Evolutionary conservation across 2,888 invertebrate genomes (phyloP).

Genomic region (Gryllus longicercus): DNA sequence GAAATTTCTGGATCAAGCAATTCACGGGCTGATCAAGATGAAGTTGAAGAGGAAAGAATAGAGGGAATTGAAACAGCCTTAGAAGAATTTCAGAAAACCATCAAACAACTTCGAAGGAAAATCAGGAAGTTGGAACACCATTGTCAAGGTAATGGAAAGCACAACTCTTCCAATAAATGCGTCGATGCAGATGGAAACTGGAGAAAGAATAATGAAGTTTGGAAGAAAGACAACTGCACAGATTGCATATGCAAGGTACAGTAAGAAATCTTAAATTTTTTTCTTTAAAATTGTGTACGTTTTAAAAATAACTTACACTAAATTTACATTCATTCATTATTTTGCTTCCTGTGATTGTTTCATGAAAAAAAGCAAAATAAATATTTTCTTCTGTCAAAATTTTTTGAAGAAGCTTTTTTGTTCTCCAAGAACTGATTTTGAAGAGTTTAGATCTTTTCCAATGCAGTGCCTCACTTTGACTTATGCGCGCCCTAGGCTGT

Average conservation of each 20-base stretch:
- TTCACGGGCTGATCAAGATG: slow-evolving; percentile 41
- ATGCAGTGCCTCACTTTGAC: no score
- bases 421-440: no score
- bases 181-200: slow-evolving; percentile 48
- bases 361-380: no score
- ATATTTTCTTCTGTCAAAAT: no score
- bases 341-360: no score
- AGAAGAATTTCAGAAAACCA: slow-evolving; percentile 52
- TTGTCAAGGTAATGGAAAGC: slow-evolving; percentile 40
- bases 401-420: no score
- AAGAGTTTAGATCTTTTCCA: no score
- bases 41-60: slow-evolving; percentile 50
- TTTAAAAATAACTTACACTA: no score
- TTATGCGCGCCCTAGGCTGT: no score
- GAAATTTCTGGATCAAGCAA: neutral
- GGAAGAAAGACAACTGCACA: slow-evolving; percentile 52
- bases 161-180: slow-evolving; percentile 44
- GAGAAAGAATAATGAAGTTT: slow-evolving; percentile 50
- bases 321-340: no score
- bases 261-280: slow-evolving; percentile 20
- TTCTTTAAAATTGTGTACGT: neutral
- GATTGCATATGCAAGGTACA: slow-evolving; percentile 50
- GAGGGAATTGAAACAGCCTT: slow-evolving; percentile 56
- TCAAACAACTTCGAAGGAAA: slow-evolving; percentile 53
- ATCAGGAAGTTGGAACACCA: slow-evolving; percentile 48